Evolutionary conservation across 2,797 vertebrate species (phyloP), one percentile per base, ranked within the genome.

Genomic region (Lepidocolaptes lacrymiger): DNA sequence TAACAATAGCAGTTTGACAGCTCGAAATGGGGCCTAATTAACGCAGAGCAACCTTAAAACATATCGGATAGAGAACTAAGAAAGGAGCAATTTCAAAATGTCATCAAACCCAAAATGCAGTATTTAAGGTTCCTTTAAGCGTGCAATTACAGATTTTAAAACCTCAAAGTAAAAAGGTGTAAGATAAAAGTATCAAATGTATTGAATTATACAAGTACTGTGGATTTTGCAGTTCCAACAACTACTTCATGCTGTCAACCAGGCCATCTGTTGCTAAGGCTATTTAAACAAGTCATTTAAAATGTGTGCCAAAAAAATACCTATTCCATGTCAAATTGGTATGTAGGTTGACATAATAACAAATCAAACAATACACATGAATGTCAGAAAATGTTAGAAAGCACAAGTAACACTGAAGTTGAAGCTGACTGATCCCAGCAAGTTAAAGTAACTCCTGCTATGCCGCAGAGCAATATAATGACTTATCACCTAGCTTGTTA

Each of bases 251-350:
- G 81, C 68, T 96, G 95, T 89, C 95, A 97, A 89, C 64, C 34
- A 84, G 72, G 49, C 95, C 95, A 97, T 96, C 96, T 97, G 97
- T 96, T 97, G 94, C 90, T 96, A 93, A 88, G 94, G 74, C 77
- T 95, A 96, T 97, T 97, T 95, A 94, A 97, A 90, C 72, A 92
- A 96, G 85, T 68, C 1, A 24, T 43, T 93, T 85, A 80, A 85
- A 81, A 91, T 7, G 30, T 48, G 72, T 85, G 74, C 91, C 87
- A 88, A 91, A 95, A 51, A 81, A 80, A 44, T 71, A 93, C 61
- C 48, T 83, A 90, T 95, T 94, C 67, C 79, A 87, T 85, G 81
- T 93, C 88, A 94, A 93, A 94, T 48, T 93, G 30, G 1, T 82
- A 95, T 34, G 81, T 87, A 95, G 85, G 69, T 9, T 96, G 89